Evolutionary conservation across 2,113 vertebrate genomes (phyloP).

Genomic region (Pseudopipra pipra): DNA sequence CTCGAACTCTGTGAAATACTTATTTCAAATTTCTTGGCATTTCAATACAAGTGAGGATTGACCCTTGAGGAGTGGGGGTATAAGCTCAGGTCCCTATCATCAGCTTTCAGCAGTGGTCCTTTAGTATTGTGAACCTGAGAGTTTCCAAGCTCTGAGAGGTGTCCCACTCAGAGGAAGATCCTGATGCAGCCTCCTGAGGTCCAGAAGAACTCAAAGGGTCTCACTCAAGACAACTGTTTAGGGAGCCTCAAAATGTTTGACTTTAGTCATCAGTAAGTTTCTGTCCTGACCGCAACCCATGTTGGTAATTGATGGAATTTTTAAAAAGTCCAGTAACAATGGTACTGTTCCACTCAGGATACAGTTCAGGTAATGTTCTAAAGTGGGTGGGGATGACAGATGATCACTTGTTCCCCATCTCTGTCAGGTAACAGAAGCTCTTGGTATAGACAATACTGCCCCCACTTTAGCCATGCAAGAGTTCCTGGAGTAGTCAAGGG

Average conservation of each 20-base stretch:
- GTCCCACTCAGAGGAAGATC: not conserved
- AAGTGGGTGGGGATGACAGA: not conserved
- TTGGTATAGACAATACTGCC: not conserved
- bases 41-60: not conserved
- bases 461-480: not conserved
- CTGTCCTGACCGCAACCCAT: not conserved
- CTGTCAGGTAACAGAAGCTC: not conserved
- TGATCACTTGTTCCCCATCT: not conserved
- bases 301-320: not conserved
- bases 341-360: not conserved
- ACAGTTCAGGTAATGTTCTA: not conserved
- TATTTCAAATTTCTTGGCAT: not conserved
- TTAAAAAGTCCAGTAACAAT: not conserved
- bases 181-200: fast-evolving
- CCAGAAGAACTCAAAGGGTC: not conserved
- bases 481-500: not conserved
- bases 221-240: not conserved
- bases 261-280: not conserved
- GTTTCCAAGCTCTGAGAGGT: not conserved
- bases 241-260: not conserved
- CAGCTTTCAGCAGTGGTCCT: not conserved
- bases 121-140: not conserved
- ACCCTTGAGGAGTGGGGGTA: not conserved
- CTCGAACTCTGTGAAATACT: not conserved
- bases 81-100: not conserved